phyloP scores from a whole-genome alignment of 1,140 invertebrate species.

The Cyphomyrmex costatus region DNA sequence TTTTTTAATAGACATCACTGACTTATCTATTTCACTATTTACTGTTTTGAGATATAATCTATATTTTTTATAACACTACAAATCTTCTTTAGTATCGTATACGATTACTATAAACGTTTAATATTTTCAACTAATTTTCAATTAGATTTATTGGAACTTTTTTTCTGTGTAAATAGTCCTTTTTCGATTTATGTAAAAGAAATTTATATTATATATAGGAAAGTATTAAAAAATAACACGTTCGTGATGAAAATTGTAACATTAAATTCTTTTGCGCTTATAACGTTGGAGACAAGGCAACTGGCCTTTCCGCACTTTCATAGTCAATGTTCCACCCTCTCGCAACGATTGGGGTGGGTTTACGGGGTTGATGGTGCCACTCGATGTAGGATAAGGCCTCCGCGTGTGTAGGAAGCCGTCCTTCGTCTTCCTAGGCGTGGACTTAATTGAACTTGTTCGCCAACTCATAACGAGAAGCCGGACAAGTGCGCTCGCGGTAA shows the following conservation, averaged over 20 bases:
- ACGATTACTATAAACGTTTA: not conserved
- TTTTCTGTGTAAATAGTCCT: not conserved
- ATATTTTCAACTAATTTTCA: not conserved
- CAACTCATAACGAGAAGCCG: slow-evolving; percentile 87
- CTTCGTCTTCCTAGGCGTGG: slow-evolving; percentile 73
- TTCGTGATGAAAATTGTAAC: not conserved
- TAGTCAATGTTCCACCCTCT: slow-evolving; percentile 39
- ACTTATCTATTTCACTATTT: not conserved
- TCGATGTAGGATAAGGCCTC: slow-evolving; percentile 68
- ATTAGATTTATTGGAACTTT: not conserved
- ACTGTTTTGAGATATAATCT: not conserved
- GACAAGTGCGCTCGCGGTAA: slow-evolving; percentile 84
- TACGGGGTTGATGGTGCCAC: slow-evolving; percentile 47
- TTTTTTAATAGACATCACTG: not conserved
- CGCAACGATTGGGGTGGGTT: slow-evolving; percentile 50
- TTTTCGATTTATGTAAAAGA: not conserved
- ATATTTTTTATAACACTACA: not conserved
- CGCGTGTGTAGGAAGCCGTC: slow-evolving; percentile 84
- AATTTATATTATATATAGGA: not conserved
- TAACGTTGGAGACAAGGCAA: not conserved
- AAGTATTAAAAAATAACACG: not conserved
- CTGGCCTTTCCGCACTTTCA: slow-evolving; percentile 44
- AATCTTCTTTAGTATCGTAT: not conserved
- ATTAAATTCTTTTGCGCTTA: slow-evolving; percentile 22
- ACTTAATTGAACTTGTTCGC: slow-evolving; percentile 87